Percentiles rank a stretch among this genome's conserved stretches.
These are phyloP conservation scores for Leptodactylus fuscus DNA, from an alignment of 2,113 vertebrate genomes.

Conservation along the genomic window DNA sequence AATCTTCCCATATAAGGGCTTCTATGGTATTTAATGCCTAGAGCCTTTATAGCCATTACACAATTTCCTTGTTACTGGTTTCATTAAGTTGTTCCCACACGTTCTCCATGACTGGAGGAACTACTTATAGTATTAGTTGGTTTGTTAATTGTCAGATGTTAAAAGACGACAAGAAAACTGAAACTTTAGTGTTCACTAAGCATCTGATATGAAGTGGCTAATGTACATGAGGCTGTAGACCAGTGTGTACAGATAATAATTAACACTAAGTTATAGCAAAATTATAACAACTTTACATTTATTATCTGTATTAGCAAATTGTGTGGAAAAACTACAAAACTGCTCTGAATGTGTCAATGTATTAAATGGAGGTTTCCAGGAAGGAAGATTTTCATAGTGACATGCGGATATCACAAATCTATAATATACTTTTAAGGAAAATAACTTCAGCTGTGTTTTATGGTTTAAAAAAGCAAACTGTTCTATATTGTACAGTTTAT, in stretches of 20 bases:
- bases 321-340: not conserved
- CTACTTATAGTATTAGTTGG: not conserved
- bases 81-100: constrained; percentile 37
- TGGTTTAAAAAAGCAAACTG: too few species aligned
- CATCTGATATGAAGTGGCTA: not conserved
- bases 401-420: too few species aligned
- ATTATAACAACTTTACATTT: not conserved
- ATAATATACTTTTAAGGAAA: too few species aligned
- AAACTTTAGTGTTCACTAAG: not conserved
- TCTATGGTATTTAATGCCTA: constrained; percentile 1
- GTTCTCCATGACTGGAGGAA: not conserved
- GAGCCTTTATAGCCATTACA: not conserved
- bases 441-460: too few species aligned
- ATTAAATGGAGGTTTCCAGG: too few species aligned
- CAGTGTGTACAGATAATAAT: not conserved
- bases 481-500: too few species aligned
- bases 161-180: not conserved
- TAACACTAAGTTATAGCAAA: not conserved
- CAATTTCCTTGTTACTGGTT: constrained; percentile 18
- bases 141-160: not conserved
- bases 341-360: too few species aligned
- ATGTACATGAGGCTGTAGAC: not conserved
- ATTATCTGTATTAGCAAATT: not conserved
- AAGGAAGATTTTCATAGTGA: too few species aligned
- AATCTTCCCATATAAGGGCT: constrained; percentile 39